phyloP scores from a whole-genome alignment of 2,113 vertebrate genomes.

The Pterocles orientalis region DNA sequence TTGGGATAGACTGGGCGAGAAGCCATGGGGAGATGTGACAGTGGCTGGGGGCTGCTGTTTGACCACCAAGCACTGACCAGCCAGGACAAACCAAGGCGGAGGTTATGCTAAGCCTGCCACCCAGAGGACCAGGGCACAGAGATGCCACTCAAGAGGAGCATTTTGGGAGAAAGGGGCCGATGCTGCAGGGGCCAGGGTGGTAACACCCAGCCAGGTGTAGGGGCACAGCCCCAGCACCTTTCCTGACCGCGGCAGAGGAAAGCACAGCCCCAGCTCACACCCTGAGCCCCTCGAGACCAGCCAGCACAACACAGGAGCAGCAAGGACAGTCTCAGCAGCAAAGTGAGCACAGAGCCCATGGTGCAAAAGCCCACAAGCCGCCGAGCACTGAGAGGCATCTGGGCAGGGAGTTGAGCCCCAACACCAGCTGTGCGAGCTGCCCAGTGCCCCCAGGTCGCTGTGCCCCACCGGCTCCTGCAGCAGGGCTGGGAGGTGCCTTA shows the following conservation, averaged over 20 bases:
- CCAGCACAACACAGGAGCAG: accelerated
- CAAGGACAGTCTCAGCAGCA: not conserved
- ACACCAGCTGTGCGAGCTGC: not conserved
- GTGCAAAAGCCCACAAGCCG: not conserved
- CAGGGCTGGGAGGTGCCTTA: slow-evolving; percentile 64
- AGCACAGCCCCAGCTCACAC: not conserved
- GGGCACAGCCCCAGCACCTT: not conserved
- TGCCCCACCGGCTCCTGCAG: not conserved
- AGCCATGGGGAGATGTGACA: not conserved
- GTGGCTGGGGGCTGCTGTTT: not conserved
- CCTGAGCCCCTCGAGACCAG: not conserved
- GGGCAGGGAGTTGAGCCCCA: not conserved
- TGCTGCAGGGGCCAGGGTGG: not conserved
- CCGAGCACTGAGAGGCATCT: not conserved
- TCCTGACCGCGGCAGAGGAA: not conserved
- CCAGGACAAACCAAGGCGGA: not conserved
- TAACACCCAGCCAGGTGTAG: not conserved
- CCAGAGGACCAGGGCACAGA: not conserved
- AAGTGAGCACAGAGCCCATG: not conserved
- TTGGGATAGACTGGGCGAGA: not conserved
- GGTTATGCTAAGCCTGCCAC: not conserved
- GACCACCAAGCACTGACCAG: not conserved
- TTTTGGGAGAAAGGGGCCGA: not conserved
- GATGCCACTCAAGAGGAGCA: accelerated
- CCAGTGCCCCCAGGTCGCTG: accelerated